Evolutionary conservation across 2,888 invertebrate genomes (phyloP).

Genomic region (Crocallis elinguaria): DNA sequence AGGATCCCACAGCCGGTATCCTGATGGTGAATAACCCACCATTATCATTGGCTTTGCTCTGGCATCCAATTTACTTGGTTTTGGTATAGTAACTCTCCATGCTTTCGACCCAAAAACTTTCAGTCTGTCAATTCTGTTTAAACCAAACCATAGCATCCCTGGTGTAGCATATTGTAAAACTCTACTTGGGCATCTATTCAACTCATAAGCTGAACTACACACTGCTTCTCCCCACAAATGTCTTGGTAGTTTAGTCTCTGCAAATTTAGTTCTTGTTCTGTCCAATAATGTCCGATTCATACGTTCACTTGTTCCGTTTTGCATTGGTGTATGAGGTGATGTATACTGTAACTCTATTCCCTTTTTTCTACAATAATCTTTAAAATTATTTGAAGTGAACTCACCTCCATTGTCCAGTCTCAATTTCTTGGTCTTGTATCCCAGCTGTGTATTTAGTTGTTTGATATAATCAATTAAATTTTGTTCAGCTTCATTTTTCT

Average conservation of each 20-base stretch:
- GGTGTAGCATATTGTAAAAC: no score
- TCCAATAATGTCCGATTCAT: background rate
- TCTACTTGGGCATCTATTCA: constrained; percentile 28
- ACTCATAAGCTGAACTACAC: constrained; percentile 19
- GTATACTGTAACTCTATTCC: constrained; percentile 4
- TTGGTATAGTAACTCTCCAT: constrained; percentile 2
- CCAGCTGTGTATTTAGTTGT: constrained; percentile 22
- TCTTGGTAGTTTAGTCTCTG: constrained; percentile 27
- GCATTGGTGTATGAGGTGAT: background rate
- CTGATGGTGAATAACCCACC: background rate
- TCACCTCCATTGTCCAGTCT: constrained; percentile 28
- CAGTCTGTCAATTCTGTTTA: background rate
- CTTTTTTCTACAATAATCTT: background rate
- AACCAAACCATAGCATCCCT: background rate
- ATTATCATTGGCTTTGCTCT: background rate
- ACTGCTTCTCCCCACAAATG: constrained; percentile 34
- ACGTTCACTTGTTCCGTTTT: constrained; percentile 12
- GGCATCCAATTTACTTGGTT: background rate
- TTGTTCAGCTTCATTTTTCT: constrained; percentile 29
- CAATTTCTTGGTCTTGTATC: constrained; percentile 23
- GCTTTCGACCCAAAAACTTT: constrained; percentile 16
- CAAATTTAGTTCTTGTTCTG: background rate
- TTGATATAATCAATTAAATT: constrained; percentile 27
- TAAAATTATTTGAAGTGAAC: background rate
- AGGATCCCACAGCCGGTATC: background rate